A percentile compares a stretch with the other conserved stretches of the same genome.
These are phyloP conservation scores for Bedellia somnulentella DNA, from an alignment of 2,888 invertebrate genomes.

Conservation along the genomic window DNA sequence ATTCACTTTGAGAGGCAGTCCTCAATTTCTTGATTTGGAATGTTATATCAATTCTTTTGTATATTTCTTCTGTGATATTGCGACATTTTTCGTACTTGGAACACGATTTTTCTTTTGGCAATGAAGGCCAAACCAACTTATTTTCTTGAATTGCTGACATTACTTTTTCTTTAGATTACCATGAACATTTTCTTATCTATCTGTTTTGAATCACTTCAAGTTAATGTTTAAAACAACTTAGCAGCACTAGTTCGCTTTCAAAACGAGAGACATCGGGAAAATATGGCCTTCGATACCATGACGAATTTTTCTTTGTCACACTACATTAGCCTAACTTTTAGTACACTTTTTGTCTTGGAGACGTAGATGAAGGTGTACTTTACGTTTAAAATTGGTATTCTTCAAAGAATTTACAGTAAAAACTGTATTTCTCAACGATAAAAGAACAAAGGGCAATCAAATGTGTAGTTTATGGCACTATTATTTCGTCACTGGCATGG, in stretches of 20 bases:
- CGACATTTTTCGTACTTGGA: constrained; percentile 49
- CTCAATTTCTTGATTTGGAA: constrained; percentile 49
- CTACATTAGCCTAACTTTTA: constrained; percentile 1
- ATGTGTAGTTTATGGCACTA: constrained; percentile 46
- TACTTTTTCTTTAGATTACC: neutral
- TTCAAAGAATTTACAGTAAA: constrained; percentile 13
- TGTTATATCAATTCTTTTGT: constrained; percentile 50
- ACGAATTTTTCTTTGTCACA: constrained; percentile 6
- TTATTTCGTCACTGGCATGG: constrained; percentile 31
- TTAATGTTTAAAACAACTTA: constrained; percentile 19
- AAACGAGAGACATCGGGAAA: constrained; percentile 3
- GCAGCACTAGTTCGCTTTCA: neutral
- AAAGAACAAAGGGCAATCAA: constrained; percentile 45
- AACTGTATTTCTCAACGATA: constrained; percentile 22
- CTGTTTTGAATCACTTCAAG: constrained; percentile 11
- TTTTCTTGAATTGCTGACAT: constrained; percentile 38
- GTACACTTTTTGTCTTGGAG: constrained; percentile 6
- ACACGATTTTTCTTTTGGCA: constrained; percentile 22
- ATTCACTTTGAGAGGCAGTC: constrained; percentile 32
- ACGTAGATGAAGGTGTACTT: constrained; percentile 11
- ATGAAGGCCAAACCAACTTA: constrained; percentile 25
- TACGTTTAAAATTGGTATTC: constrained; percentile 12
- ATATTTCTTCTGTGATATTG: constrained; percentile 50
- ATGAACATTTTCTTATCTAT: neutral
- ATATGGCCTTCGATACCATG: constrained; percentile 3